phyloP scores from a whole-genome alignment of 2,888 invertebrate genomes.

The Callyntrura sp. region DNA sequence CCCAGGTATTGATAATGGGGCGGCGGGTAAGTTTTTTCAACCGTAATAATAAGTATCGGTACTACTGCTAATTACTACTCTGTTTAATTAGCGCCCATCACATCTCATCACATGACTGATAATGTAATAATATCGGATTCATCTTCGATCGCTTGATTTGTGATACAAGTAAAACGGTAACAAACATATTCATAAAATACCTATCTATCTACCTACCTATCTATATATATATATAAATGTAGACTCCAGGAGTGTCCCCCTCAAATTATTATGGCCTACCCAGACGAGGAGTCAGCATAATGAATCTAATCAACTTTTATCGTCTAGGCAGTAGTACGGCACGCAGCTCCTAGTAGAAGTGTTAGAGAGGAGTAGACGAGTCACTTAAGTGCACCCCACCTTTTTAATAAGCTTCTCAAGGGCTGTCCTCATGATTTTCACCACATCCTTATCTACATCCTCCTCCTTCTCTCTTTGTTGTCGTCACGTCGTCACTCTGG shows the following conservation, averaged over 20 bases:
- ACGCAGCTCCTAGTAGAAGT: too few relatives aligned
- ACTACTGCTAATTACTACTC: not conserved
- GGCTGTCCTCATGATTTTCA: too few relatives aligned
- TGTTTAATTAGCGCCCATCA: slow-evolving; percentile 28
- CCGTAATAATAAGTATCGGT: slow-evolving; percentile 23
- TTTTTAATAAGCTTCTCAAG: too few relatives aligned
- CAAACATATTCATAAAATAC: slow-evolving; percentile 2
- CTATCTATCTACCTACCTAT: not conserved
- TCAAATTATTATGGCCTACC: not conserved
- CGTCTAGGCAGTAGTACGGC: too few relatives aligned
- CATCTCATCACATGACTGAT: slow-evolving; percentile 50
- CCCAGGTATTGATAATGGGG: slow-evolving; percentile 32
- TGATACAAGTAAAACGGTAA: slow-evolving; percentile 15
- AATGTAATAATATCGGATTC: not conserved
- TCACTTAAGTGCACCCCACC: too few relatives aligned
- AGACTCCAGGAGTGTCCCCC: too few relatives aligned
- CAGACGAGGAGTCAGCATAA: not conserved
- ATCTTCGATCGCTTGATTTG: slow-evolving; percentile 32
- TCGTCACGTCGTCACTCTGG: not conserved
- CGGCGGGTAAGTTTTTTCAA: slow-evolving; percentile 58
- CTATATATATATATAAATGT: too few relatives aligned
- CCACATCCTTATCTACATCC: not conserved
- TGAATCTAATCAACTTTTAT: not conserved
- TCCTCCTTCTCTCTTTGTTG: not conserved
- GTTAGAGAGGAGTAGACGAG: too few relatives aligned